phyloP scores from a whole-genome alignment of 2,888 invertebrate species.

The Caenorhabditis sp. region DNA sequence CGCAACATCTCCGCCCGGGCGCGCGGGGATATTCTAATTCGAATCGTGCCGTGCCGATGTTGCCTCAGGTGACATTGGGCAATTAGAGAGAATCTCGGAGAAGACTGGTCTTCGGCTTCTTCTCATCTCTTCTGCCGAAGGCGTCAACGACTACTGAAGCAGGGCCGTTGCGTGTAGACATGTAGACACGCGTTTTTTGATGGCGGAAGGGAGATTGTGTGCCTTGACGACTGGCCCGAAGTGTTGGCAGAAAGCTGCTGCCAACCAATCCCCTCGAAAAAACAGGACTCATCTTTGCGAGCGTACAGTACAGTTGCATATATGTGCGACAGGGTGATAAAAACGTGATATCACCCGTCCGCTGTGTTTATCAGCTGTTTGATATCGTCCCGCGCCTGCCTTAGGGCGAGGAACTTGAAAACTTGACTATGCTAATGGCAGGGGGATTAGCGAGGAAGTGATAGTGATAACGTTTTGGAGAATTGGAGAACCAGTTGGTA shows the following conservation, averaged over 20 bases:
- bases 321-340: not conserved
- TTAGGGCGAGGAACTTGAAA: conserved; percentile 1
- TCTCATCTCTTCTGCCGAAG: conserved; percentile 1
- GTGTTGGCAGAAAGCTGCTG: no score
- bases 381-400: not conserved
- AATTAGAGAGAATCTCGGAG: conserved; percentile 10
- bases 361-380: conserved; percentile 6
- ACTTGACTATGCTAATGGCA: not conserved
- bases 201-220: not conserved
- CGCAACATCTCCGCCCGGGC: not conserved
- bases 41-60: conserved; percentile 9
- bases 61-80: conserved; percentile 3
- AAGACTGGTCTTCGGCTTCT: not conserved
- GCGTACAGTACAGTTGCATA: not conserved
- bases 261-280: not conserved
- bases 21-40: not conserved
- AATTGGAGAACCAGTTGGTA: not conserved
- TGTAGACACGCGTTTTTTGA: not conserved
- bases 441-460: not conserved
- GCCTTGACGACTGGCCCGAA: not conserved
- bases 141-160: conserved; percentile 4
- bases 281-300: not conserved
- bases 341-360: conserved; percentile 2
- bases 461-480: not conserved
- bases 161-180: not conserved